phyloP scores from a whole-genome alignment of 2,113 vertebrate genomes.

The Cyanistes caeruleus region DNA sequence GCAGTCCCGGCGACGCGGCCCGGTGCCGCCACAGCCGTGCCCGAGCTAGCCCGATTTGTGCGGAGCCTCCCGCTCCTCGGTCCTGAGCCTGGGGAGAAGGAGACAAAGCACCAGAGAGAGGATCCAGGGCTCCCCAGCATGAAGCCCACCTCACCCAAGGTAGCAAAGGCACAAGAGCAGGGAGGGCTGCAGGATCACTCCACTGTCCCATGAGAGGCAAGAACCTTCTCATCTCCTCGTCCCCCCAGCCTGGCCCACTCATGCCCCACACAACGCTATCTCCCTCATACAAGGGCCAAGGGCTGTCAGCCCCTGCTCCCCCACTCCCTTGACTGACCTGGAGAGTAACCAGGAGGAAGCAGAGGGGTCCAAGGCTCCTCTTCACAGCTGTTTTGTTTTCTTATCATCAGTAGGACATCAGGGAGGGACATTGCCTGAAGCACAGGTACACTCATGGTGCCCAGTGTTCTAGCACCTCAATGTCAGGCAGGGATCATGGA shows the following conservation, averaged over 20 bases:
- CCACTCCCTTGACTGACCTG: background rate
- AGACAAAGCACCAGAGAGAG: background rate
- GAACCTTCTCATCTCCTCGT: background rate
- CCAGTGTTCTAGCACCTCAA: background rate
- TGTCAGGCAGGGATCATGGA: background rate
- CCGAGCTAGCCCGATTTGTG: background rate
- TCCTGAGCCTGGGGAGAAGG: background rate
- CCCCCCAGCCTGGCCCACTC: background rate
- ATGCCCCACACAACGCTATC: accelerated
- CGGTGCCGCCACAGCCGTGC: background rate
- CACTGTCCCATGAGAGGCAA: accelerated
- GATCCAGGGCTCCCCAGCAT: background rate
- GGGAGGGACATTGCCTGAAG: background rate
- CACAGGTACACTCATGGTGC: background rate
- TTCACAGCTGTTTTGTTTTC: background rate
- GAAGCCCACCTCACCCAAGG: too few relatives aligned
- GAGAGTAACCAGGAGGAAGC: background rate
- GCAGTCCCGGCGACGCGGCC: background rate
- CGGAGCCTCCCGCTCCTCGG: background rate
- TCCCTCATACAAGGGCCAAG: accelerated
- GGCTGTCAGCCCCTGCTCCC: background rate
- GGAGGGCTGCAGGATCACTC: background rate
- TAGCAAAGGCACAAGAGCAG: background rate
- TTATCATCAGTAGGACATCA: background rate
- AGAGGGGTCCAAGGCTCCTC: background rate